Evolutionary conservation across 2,797 vertebrate species (phyloP), one percentile per base, ranked within the genome.

Genomic region (Cyprinella venusta): DNA sequence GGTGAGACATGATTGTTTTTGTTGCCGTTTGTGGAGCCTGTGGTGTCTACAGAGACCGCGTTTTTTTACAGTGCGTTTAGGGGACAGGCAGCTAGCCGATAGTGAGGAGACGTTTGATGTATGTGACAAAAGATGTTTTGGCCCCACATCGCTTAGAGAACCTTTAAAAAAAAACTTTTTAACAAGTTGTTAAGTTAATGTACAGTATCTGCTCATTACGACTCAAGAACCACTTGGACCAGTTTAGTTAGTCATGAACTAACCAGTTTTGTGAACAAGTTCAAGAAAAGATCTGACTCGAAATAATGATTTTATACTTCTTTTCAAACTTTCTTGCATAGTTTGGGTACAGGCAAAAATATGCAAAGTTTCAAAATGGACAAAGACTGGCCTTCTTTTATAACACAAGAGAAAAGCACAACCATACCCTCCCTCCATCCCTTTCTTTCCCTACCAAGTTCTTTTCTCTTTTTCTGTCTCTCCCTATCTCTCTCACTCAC

Each of bases 341-440:
- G 40, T 61, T 63, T 30, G 15, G 6, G 56, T 19, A 45, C 61
- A 84, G 24, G 30, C n/a, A 76, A 45, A 84, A 26, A 64, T 72
- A 42, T 48, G 40, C 26, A 80, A 85, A 83, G 78, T 84, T 88
- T 82, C 15, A 24, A 24, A 84, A 59, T 61, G 19, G 78, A 48
- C 80, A 21, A 83, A 83, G 80, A 83, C 19, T 50, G 36, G 24
- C 30, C 81, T 81, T 85, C 59, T 78, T 78, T 82, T 65, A 50
- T 69, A 86, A 87, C 74, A 84, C 2, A 30, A 72, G 40, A 0
- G 54, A 50, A 33, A 16, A n/a, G 38, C 40, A 7, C 67, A 72
- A 48, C 64, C 40, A 26, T 52, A 50, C 30, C 45, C 61, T 36
- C 67, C 64, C 36, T 65, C 24, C 19, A 56, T 56, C 33, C 59